Evolutionary conservation across 1,140 invertebrate species (phyloP), one percentile per base, ranked within the genome.

Genomic region (Ceratosolen solmsi): DNA sequence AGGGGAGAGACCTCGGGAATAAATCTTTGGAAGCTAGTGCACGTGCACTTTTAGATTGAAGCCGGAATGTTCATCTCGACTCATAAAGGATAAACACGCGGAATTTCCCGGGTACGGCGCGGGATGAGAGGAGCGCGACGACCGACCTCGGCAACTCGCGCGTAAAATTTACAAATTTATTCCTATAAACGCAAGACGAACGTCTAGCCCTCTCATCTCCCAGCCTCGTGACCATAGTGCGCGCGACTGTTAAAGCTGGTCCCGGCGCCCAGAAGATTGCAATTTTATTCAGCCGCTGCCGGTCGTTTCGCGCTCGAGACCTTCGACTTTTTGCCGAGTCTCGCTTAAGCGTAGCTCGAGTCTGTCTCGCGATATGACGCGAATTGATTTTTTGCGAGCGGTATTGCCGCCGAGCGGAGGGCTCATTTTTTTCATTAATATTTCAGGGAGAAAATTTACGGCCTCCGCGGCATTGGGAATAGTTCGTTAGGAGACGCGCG

Each of bases 141-240:
- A n/a, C 30, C n/a, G 3, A 25, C 38, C 38, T 25, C 7, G 68
- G 3, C 33, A 60, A 76, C n/a, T 38, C 41, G 56, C 11, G 56
- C 56, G 60, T 68, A 30, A 63, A 65, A 65, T 46, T 77, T 77
- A 63, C 75, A 82, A 84, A 83, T 84, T 84, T 84, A 82, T 83
- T 84, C 79, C 83, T 65, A 82, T 83, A 83, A 82, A 83, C 82
- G 68, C 46, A 30, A 25, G 58, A 5, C 5, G 25, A 63, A 11
- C 58, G 20, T 81, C 76, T 72, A 71, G 71, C 38, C 11, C 71
- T 5, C 13, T 38, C 71, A 1, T 17, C 38, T 73, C 41, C 46
- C n/a, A n/a, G 13, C 13, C 36, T 38, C 22, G 15, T n/a, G 13
- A 49, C 65, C 51, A 11, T 22, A 15, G 5, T 15, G 2, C 9